Evolutionary conservation across 2,797 vertebrate species (phyloP).

Genomic region (Glyptemys insculpta): DNA sequence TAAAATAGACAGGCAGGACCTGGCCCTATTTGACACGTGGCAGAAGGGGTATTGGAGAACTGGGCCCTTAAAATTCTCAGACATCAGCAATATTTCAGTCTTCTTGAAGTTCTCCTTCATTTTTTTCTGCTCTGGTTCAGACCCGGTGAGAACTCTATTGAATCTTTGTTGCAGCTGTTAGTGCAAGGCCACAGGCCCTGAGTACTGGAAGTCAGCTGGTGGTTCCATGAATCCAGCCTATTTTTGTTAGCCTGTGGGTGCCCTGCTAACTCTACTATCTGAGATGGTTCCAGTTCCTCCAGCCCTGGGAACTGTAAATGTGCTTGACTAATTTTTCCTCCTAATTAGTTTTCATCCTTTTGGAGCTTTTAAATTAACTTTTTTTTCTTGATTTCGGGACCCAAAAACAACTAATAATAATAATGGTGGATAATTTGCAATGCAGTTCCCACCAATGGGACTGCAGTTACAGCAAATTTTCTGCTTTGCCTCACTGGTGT

Average conservation of each 20-base stretch:
- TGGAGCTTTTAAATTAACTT: constrained; percentile 4
- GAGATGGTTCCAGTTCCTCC: constrained; percentile 15
- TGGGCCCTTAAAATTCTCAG: background rate
- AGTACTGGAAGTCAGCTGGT: constrained; percentile 42
- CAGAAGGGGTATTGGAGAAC: background rate
- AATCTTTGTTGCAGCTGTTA: constrained; percentile 5
- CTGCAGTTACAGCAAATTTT: background rate
- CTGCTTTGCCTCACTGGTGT: background rate
- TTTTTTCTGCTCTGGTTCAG: background rate
- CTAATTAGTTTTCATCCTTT: constrained; percentile 6
- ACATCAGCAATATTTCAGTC: background rate
- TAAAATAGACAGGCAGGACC: background rate
- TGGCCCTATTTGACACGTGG: background rate
- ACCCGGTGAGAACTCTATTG: background rate
- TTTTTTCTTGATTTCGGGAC: background rate
- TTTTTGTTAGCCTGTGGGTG: constrained; percentile 14
- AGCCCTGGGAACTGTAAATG: background rate
- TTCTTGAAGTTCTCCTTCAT: constrained; percentile 45
- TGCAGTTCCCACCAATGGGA: background rate
- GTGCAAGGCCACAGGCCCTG: constrained; percentile 9
- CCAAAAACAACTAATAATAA: background rate
- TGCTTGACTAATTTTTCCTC: background rate
- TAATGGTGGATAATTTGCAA: background rate
- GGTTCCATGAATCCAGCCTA: constrained; percentile 17
- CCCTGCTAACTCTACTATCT: background rate